phyloP scores from a whole-genome alignment of 53 echinoderm and acorn worm genomes.

The Paracentrotus lividus region DNA sequence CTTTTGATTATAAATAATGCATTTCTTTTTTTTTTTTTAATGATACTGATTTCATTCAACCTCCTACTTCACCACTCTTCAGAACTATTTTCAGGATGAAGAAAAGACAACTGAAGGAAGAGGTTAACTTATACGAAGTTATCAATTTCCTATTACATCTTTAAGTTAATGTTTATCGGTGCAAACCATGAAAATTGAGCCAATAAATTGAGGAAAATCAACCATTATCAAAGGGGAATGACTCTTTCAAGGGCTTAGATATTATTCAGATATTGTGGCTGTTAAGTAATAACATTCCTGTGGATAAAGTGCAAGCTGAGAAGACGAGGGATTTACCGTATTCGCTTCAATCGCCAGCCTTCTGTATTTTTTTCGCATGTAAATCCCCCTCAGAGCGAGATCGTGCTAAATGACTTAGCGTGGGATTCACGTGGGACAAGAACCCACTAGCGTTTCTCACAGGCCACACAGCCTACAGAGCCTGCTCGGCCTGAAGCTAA shows the following conservation, averaged over 20 bases:
- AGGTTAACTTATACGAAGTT: too few relatives aligned
- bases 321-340: neutral
- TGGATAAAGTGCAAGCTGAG: conserved; percentile 10
- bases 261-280: conserved; percentile 8
- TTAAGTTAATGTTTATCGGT: neutral
- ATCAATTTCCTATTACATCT: too few relatives aligned
- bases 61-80: neutral
- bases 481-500: neutral
- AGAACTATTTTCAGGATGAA: neutral
- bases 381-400: conserved; percentile 46
- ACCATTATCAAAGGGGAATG: neutral
- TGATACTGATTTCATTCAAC: neutral
- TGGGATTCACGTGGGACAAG: neutral
- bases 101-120: neutral
- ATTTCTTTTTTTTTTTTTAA: neutral
- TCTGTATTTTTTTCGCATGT: conserved; percentile 32
- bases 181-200: neutral
- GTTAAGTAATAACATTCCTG: conserved; percentile 5
- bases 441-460: neutral
- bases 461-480: conserved; percentile 10
- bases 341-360: conserved; percentile 19
- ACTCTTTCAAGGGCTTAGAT: neutral
- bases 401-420: conserved; percentile 48
- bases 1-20: neutral
- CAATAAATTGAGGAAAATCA: neutral